Evolutionary conservation across 2,797 vertebrate genomes (phyloP).

Genomic region (Gymnodraco acuticeps): DNA sequence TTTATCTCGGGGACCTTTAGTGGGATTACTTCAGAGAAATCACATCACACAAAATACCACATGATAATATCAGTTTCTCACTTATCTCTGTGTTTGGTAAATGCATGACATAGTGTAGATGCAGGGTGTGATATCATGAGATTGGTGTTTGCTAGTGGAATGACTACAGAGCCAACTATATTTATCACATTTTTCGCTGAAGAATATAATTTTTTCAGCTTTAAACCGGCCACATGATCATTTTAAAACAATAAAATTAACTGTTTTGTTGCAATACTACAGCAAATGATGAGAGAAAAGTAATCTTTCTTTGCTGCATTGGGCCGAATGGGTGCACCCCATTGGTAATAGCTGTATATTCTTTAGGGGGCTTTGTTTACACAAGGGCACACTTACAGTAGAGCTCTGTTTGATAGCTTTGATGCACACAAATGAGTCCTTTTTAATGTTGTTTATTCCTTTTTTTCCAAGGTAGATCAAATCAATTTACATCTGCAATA

Average conservation of each 20-base stretch:
- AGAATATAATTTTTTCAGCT: slow-evolving; percentile 9
- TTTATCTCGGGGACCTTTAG: slow-evolving; percentile 46
- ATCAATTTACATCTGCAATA: slow-evolving; percentile 54
- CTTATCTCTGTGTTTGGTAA: slow-evolving; percentile 43
- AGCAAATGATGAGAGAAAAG: not conserved
- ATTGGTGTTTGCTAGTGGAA: slow-evolving; percentile 27
- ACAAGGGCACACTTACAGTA: slow-evolving; percentile 38
- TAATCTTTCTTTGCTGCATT: not conserved
- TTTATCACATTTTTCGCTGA: not conserved
- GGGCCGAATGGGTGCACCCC: slow-evolving; percentile 30
- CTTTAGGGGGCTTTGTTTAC: slow-evolving; percentile 43
- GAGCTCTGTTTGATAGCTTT: slow-evolving; percentile 43
- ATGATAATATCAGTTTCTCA: slow-evolving; percentile 47
- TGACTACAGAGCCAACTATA: slow-evolving; percentile 1
- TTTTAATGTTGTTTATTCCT: slow-evolving; percentile 45
- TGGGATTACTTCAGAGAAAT: slow-evolving; percentile 36
- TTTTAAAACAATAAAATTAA: not conserved
- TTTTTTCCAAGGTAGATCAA: slow-evolving; percentile 27
- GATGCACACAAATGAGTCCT: slow-evolving; percentile 33
- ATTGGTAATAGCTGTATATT: slow-evolving; percentile 26
- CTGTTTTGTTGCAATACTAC: not conserved
- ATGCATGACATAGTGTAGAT: slow-evolving; percentile 27
- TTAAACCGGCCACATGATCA: not conserved
- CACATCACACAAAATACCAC: slow-evolving; percentile 50
- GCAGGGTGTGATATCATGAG: slow-evolving; percentile 28